Evolutionary conservation across 2,888 invertebrate species (phyloP).

Genomic region (Masnerella sp.): DNA sequence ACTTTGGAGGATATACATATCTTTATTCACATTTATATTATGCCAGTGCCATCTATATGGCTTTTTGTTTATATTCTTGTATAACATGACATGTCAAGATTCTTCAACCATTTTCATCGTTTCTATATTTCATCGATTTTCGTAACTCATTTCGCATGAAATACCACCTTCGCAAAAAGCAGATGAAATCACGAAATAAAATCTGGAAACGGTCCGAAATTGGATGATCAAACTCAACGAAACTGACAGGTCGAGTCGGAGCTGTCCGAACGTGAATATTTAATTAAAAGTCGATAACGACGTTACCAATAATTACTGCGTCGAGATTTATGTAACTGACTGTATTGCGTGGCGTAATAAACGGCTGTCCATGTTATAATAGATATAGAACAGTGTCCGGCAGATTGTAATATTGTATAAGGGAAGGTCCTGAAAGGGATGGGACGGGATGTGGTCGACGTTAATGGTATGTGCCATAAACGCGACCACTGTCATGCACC

Average conservation of each 20-base stretch:
- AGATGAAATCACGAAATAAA: no score
- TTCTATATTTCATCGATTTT: no score
- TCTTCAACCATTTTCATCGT: no score
- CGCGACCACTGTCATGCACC: constrained; percentile 53
- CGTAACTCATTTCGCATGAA: no score
- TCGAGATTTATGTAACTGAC: constrained; percentile 45
- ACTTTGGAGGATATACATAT: no score
- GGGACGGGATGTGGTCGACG: constrained; percentile 66
- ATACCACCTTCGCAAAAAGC: no score
- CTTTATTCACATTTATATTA: no score
- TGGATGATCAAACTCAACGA: neutral
- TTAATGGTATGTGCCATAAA: constrained; percentile 67
- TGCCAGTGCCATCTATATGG: no score
- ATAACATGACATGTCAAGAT: no score
- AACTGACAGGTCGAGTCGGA: no score
- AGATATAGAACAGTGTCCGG: constrained; percentile 59
- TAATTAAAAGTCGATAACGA: neutral
- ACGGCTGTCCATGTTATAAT: constrained; percentile 64
- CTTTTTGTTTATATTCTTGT: no score
- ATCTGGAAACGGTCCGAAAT: no score
- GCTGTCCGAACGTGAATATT: neutral
- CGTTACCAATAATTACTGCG: constrained; percentile 14
- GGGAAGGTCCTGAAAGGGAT: constrained; percentile 63
- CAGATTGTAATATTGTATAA: constrained; percentile 63
- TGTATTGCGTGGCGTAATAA: constrained; percentile 60